Evolutionary conservation across 1,140 invertebrate genomes (phyloP).

Genomic region (Nautilus pompilius): DNA sequence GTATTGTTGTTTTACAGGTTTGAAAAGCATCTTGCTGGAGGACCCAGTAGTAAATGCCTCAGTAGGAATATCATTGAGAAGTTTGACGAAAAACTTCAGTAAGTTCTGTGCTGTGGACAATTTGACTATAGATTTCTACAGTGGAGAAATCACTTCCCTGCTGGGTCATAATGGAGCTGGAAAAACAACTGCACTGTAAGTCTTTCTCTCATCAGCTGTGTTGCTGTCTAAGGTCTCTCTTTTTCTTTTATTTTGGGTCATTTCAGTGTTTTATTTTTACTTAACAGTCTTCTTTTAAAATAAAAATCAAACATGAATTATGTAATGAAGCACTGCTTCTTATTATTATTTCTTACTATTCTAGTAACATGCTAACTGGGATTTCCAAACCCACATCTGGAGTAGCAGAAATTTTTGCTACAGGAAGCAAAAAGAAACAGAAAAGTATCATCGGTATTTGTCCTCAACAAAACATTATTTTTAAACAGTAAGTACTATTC

Average conservation of each 20-base stretch:
- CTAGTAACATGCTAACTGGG: constrained; percentile 76
- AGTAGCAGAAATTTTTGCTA: constrained; percentile 73
- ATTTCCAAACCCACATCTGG: constrained; percentile 69
- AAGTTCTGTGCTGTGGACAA: constrained; percentile 61
- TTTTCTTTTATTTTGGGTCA: not conserved
- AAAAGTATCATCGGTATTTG: constrained; percentile 62
- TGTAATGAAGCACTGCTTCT: too few species aligned
- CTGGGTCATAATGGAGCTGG: constrained; percentile 65
- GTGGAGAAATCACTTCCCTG: constrained; percentile 61
- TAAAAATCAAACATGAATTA: too few species aligned
- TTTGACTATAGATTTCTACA: constrained; percentile 68
- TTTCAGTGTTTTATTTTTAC: not conserved
- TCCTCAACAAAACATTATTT: constrained; percentile 67
- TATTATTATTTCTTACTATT: constrained; percentile 7
- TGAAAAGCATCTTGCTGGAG: constrained; percentile 16
- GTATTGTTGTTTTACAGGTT: not conserved
- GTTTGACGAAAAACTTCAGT: constrained; percentile 38
- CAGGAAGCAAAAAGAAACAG: constrained; percentile 53
- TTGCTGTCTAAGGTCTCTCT: not conserved
- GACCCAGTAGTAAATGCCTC: constrained; percentile 7
- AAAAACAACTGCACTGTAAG: constrained; percentile 63
- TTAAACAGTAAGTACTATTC: constrained; percentile 57
- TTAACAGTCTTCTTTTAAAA: not conserved
- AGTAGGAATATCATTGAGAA: constrained; percentile 36
- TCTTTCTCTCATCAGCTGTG: not conserved